Percentiles rank a stretch among this genome's conserved stretches.
Conservation (phyloP, 2,797 vertebrate genomes). For the Anguilla marmorata region DNA sequence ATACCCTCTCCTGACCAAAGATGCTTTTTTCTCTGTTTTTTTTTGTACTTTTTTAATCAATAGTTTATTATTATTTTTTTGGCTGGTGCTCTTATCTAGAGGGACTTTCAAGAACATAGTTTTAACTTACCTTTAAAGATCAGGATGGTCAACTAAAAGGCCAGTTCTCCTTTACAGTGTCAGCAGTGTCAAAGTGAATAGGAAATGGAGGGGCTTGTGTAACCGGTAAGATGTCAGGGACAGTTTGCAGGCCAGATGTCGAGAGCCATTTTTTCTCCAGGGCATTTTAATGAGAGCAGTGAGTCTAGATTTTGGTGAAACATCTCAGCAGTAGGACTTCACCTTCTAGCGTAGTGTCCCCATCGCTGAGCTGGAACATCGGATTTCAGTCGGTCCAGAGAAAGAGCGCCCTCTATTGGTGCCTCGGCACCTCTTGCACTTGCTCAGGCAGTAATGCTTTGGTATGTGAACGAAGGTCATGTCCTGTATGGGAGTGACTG, state of each 20-base stretch:
- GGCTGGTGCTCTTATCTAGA: background rate
- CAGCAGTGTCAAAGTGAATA: background rate
- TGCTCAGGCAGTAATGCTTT: background rate
- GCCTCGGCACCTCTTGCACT: background rate
- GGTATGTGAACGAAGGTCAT: background rate
- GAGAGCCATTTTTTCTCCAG: background rate
- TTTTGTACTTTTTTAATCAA: too few species aligned
- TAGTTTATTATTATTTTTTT: background rate
- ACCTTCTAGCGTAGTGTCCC: background rate
- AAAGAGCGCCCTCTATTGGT: background rate
- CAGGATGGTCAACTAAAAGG: background rate
- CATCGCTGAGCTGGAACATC: background rate
- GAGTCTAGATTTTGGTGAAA: background rate
- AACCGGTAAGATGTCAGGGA: background rate
- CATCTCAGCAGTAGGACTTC: background rate
- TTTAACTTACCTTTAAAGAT: background rate
- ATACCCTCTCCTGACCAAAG: background rate
- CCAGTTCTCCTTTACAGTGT: background rate
- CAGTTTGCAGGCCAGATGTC: background rate
- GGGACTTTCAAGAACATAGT: background rate
- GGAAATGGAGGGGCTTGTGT: background rate
- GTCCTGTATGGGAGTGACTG: background rate
- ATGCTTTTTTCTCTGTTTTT: background rate
- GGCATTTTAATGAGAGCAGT: background rate
- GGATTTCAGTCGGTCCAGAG: background rate